phyloP scores from a whole-genome alignment of 2,113 vertebrate species.

The Rhegmatorhina hoffmannsi region DNA sequence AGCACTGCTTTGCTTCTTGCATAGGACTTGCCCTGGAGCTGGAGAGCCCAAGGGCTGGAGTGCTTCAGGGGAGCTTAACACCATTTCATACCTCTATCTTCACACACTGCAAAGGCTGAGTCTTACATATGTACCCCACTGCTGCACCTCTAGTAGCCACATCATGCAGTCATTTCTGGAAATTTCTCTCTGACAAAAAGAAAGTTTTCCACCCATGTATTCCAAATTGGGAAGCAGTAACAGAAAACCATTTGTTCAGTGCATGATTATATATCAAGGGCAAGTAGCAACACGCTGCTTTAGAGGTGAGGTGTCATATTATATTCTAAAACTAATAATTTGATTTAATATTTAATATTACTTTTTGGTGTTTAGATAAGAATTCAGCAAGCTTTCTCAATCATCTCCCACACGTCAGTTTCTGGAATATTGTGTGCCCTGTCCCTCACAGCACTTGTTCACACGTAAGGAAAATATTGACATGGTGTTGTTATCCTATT shows the following conservation, averaged over 20 bases:
- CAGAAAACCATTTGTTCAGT: background rate
- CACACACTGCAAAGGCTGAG: background rate
- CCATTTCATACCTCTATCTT: background rate
- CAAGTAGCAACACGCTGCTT: background rate
- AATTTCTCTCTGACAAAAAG: background rate
- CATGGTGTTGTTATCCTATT: background rate
- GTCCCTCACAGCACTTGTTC: background rate
- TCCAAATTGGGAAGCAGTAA: background rate
- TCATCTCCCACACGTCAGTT: background rate
- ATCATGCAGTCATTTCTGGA: background rate
- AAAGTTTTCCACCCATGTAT: background rate
- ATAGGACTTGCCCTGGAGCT: background rate
- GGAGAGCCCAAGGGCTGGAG: background rate
- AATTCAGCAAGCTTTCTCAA: background rate
- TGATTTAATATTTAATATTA: slow-evolving; percentile 41
- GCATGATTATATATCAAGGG: background rate
- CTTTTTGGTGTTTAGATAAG: slow-evolving; percentile 29
- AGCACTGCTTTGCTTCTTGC: background rate
- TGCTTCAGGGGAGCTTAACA: background rate
- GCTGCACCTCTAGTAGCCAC: background rate
- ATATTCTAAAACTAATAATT: background rate
- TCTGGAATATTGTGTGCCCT: background rate
- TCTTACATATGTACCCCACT: background rate
- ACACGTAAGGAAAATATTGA: background rate
- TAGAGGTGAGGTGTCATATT: slow-evolving; percentile 14